Conservation (phyloP, 1,140 invertebrate genomes). For the Zaprionus taronus region DNA sequence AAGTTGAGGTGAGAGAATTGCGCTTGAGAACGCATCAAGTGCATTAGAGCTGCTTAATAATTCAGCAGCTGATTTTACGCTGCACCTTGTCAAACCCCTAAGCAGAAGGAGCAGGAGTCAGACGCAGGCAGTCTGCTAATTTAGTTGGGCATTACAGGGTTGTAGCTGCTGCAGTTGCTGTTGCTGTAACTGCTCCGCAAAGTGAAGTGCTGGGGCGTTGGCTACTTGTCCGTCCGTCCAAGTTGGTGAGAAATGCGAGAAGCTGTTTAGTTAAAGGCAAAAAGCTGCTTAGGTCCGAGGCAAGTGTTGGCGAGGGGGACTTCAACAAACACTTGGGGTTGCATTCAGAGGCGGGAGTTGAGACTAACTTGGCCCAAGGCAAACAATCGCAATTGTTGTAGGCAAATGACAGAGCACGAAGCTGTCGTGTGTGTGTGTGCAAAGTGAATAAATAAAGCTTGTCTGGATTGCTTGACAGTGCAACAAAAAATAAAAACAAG, state of each 20-base stretch:
- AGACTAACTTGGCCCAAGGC: constrained; percentile 2
- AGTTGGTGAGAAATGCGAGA: constrained; percentile 41
- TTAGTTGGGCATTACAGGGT: constrained; percentile 36
- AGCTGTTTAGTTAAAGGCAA: constrained; percentile 39
- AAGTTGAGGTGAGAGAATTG: constrained; percentile 45
- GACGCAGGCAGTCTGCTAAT: constrained; percentile 46
- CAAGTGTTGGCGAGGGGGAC: constrained; percentile 45
- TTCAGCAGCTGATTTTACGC: constrained; percentile 52
- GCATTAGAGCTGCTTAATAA: constrained; percentile 74
- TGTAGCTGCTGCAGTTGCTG: neutral
- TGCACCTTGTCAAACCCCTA: constrained; percentile 20
- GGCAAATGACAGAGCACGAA: neutral
- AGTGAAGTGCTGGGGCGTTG: constrained; percentile 36
- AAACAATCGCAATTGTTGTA: constrained; percentile 22
- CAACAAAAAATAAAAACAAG: neutral
- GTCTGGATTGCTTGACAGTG: neutral
- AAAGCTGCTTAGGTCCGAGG: constrained; percentile 53
- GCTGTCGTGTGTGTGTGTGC: neutral
- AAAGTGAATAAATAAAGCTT: neutral
- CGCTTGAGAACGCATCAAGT: constrained; percentile 67
- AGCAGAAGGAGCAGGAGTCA: constrained; percentile 6
- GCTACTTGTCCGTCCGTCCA: constrained; percentile 13
- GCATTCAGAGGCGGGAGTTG: neutral
- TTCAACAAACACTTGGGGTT: constrained; percentile 5
- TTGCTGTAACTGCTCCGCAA: too few relatives aligned